Evolutionary conservation across 2,113 vertebrate genomes (phyloP), one percentile per base, ranked within the genome.

Genomic region (Burhinus oedicnemus): DNA sequence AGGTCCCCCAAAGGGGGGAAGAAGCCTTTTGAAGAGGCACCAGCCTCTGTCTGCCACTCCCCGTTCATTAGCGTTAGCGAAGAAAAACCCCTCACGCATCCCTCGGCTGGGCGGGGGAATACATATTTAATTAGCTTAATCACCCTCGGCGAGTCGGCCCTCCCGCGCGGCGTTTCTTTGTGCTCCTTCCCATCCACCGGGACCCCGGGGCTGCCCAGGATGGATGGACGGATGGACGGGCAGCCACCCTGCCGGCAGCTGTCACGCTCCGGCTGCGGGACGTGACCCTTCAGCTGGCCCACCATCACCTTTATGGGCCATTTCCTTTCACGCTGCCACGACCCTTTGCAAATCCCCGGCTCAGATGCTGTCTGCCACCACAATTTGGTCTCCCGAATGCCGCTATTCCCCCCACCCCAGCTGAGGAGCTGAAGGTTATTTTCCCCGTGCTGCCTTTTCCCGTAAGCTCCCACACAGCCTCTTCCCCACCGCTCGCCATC

Each of bases 91-190:
- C 81, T 80, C 78, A 51, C 36, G 3, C 22, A 0, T 87, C 79
- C 83, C 89, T 80, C 32, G 2, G 71, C 60, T 36, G 2, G 51
- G 79, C 4, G 27, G 27, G 55, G 57, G 27, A 75, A 90, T 94
- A 84, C 93, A 89, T 87, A 90, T 83, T 94, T 96, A 94, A 95
- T 93, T 96, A 81, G 83, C 62, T 90, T 81, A 64, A 92, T 93
- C 70, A 11, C 57, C 66, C 68, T 65, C 42, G 2, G 15, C 18
- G 26, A 61, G 49, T 8, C 25, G 2, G 87, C 62, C 84, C 90
- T 95, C 82, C 76, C 7, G 21, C 10, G 4, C 12, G 0, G 61
- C 21, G 15, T 45, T 80, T 83, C 95, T 97, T 96, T 94, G 85
- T 97, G 93, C 87, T 96, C 49, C n/a, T 86, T 90, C 34, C 55